Evolutionary conservation across 1,140 invertebrate species (phyloP), one percentile per base, ranked within the genome.

Genomic region (Drosophila burlai): DNA sequence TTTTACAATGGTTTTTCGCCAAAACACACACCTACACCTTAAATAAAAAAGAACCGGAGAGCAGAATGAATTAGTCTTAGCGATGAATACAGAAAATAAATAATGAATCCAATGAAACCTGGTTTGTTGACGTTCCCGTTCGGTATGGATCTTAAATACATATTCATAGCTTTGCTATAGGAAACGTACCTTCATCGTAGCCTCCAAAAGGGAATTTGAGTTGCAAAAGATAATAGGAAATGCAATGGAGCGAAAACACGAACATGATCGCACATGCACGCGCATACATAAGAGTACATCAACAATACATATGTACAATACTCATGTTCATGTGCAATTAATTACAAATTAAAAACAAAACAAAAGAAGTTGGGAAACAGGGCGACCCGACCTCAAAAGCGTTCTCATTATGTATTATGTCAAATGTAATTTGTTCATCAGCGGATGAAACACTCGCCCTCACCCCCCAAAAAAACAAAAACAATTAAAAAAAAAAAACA

Each of bases 401-500:
- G 67, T 73, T 73, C 40, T 72, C 69, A 73, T 73, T 59, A 61
- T 73, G 67, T 73, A 61, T 73, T 73, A 73, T 73, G 69, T 73
- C 55, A 73, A 73, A 73, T 73, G 69, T 73, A 73, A 73, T 61
- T 73, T 73, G 67, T 73, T 73, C 69, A 73, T 73, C 68, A 61
- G 36, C 55, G 43, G 69, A 73, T 73, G 67, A 73, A 60, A 73
- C 68, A 50, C 68, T 73, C 69, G 68, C 69, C 69, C 69, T 42
- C 52, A 73, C 36, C 52, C 52, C 24, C 10, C 3, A 34, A 10
- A 34, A 52, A 21, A 18, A 64, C 15, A 16, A 31, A 45, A 45
- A 38, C 40, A 3, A 3, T 24, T 16, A 13, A 29, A 38, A 52
- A 16, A 11, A 16, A 11, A 64, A 15, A 31, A 31, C 16, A 31